phyloP scores from a whole-genome alignment of 2,888 invertebrate species.

The Ceraclea dissimilis region DNA sequence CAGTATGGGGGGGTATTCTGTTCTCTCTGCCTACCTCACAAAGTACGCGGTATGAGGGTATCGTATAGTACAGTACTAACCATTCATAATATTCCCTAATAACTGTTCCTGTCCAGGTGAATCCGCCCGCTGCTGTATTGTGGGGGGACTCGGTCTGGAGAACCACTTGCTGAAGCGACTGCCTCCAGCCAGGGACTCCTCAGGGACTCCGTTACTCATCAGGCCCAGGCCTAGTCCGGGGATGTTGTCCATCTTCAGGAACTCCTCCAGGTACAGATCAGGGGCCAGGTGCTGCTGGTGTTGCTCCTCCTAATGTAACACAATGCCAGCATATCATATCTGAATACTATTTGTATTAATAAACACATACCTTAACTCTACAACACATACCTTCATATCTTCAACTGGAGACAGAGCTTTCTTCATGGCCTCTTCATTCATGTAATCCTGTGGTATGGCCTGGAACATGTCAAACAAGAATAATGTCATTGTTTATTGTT shows the following conservation, averaged over 20 bases:
- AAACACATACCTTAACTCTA: no score
- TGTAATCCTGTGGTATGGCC: constrained; percentile 2
- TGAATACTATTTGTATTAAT: no score
- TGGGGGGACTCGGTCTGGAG: constrained; percentile 54
- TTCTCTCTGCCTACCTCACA: no score
- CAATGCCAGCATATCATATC: no score
- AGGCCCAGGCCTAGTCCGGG: constrained; percentile 46
- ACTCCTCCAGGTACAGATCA: constrained; percentile 77
- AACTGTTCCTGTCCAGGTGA: constrained; percentile 31
- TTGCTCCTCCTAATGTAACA: no score
- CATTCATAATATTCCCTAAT: constrained; percentile 57
- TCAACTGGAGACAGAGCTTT: constrained; percentile 2
- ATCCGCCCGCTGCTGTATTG: constrained; percentile 6
- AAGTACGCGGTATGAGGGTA: no score
- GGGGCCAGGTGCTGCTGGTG: constrained; percentile 26
- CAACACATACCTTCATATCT: neutral
- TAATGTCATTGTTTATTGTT: no score
- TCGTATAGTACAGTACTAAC: no score
- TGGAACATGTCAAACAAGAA: neutral
- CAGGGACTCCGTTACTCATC: constrained; percentile 51
- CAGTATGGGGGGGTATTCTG: no score
- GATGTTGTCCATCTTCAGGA: constrained; percentile 73
- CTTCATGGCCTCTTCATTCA: constrained; percentile 27
- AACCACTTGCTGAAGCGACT: constrained; percentile 80
- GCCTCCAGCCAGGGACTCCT: constrained; percentile 45